Evolutionary conservation across 2,888 invertebrate genomes (phyloP), one percentile per base, ranked within the genome.

Genomic region (Strigamia transsilvanica): DNA sequence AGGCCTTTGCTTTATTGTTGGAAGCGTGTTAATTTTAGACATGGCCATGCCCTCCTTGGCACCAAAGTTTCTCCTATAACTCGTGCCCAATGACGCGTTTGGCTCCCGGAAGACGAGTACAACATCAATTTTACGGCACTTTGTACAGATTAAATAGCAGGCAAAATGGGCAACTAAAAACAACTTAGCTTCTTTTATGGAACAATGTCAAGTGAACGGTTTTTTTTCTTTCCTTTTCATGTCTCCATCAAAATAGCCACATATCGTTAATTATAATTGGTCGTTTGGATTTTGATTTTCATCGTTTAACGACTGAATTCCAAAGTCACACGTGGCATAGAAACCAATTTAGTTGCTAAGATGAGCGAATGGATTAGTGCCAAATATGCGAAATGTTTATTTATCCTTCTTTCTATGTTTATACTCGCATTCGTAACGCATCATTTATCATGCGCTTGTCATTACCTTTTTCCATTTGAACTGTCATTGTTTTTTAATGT

Each of bases 351-450:
- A 46, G 46, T 46, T 46, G n/a, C 46, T 46, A 46, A 46, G 46
- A 46, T 46, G 46, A 46, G 46, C 46, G 4, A 46, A 46, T 46
- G 46, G 46, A 46, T 46, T 46, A 13, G 46, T 46, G 46, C 46
- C 46, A 46, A 46, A 46, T 46, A 46, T 46, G 46, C 46, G 46
- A 46, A 46, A 46, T 46, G 46, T 46, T 46, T 46, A 46, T 46
- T 46, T 46, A 46, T 46, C n/a, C 46, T 46, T 46, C 46, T 15
- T 46, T 46, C 46, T 46, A 46, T 46, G 46, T 46, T 46, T 46
- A 46, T 46, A 46, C 46, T 46, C n/a, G 46, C 46, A 46, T 46
- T 46, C 46, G 46, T 46, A 46, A 46, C 46, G 46, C 46, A 46
- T 46, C 46, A 46, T 46, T 46, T 46, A 46, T 46, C 46, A 46